phyloP scores from a whole-genome alignment of 1,140 invertebrate genomes.

The Drosophila littoralis region DNA sequence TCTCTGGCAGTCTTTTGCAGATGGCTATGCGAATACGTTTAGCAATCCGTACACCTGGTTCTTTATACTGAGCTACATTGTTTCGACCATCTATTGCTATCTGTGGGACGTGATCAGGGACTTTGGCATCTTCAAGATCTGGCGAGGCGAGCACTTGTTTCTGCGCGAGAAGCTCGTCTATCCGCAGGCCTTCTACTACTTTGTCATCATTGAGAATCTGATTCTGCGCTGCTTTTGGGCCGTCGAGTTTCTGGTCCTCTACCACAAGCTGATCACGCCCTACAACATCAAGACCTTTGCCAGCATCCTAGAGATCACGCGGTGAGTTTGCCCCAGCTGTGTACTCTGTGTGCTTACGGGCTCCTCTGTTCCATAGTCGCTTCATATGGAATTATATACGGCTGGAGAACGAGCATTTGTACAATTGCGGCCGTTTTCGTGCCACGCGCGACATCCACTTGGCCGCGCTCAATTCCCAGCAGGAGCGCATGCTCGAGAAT shows the following conservation, averaged over 20 bases:
- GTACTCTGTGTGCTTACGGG: too few relatives aligned
- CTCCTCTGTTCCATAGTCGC: constrained; percentile 41
- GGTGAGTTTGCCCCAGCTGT: constrained; percentile 35
- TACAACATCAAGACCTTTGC: constrained; percentile 60
- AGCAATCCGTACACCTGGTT: constrained; percentile 92
- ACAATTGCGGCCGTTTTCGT: constrained; percentile 65
- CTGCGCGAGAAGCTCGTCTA: constrained; percentile 91
- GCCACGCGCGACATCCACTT: constrained; percentile 70
- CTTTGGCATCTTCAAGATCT: constrained; percentile 96
- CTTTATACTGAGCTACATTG: constrained; percentile 89
- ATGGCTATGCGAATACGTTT: constrained; percentile 86
- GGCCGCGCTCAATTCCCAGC: constrained; percentile 58
- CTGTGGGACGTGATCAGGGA: constrained; percentile 98
- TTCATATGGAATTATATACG: constrained; percentile 79
- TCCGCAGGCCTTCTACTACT: constrained; percentile 95
- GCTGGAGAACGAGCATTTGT: constrained; percentile 68
- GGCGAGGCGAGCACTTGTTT: constrained; percentile 91
- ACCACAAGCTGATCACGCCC: constrained; percentile 82
- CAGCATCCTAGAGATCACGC: constrained; percentile 70
- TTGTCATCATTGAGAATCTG: constrained; percentile 98
- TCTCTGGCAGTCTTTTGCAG: constrained; percentile 83
- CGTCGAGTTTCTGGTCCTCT: constrained; percentile 91
- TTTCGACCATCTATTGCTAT: constrained; percentile 93
- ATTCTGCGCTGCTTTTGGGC: constrained; percentile 97
- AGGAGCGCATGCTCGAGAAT: constrained; percentile 60